Base-by-base conservation (phyloP, 2,113 vertebrate genomes). In the Polypterus bichir region DNA sequence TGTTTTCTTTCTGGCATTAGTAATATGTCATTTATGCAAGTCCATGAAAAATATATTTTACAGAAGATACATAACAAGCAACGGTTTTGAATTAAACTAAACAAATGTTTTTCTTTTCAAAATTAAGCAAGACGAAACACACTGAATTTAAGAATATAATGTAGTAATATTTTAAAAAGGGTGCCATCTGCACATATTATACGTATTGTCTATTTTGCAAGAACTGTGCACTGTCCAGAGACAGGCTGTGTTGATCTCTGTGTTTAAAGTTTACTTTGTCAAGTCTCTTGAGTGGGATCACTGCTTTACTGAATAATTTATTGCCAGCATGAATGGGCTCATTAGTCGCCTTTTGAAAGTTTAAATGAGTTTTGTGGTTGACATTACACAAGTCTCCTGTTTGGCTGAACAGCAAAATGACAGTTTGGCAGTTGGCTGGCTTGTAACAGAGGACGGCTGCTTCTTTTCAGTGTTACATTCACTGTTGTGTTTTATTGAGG, bases 341-440 rank as follows among this genome's bases (percentile, higher is more conserved):
- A 82, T 88, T 89, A 88, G 83, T 84, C 74, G 80, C 83, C 83
- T 86, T 84, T 87, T 85, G 80, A 86, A 79, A 82, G 78, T 82
- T 82, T 75, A 81, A 88, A 83, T 82, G 81, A 85, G 79, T 79
- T 82, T 71, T 74, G 76, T 52, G 69, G 81, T 81, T 83, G 76
- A 85, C 77, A 76, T 81, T 87, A 81, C 76, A 65, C 1, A 66
- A 64, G 76, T 72, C 77, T 77, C 80, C 75, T 84, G 79, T 79
- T 83, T 64, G 60, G 49, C 57, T 0, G 65, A 71, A 3, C 0
- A 60, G 71, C 69, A 59, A 57, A 70, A 75, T 84, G 77, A 74
- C 10, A 8, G 75, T 76, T 74, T 44, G 61, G 78, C 7, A 47
- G 75, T 79, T 73, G 76, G 64, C 75, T 64, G 69, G 71, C 75